Conservation (phyloP, 1,140 invertebrate genomes). For the Andrena cerasifolii region DNA sequence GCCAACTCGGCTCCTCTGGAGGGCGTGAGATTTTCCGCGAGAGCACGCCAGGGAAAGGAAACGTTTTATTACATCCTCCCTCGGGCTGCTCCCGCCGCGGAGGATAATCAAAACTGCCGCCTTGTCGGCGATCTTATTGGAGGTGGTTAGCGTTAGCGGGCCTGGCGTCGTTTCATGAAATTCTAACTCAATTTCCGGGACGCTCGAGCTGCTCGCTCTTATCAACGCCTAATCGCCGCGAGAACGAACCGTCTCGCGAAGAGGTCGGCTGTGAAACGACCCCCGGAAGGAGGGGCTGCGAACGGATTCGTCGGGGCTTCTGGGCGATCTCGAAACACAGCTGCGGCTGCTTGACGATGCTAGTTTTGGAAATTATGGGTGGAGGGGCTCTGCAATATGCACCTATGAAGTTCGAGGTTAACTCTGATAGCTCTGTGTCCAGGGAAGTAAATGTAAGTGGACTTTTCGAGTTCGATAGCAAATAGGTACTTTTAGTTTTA, state of each 20-base stretch:
- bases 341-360: too few relatives aligned
- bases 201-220: not conserved
- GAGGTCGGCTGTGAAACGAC: not conserved
- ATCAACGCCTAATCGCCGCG: slow-evolving; percentile 15
- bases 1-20: not conserved
- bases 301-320: too few relatives aligned
- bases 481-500: too few relatives aligned
- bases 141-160: not conserved
- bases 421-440: too few relatives aligned
- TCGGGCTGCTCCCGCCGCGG: not conserved
- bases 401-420: too few relatives aligned
- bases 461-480: too few relatives aligned
- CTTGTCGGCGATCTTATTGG: slow-evolving; percentile 7
- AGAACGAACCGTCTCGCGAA: slow-evolving; percentile 20
- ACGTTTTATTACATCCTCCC: slow-evolving; percentile 7
- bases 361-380: too few relatives aligned
- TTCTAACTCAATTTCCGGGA: slow-evolving; percentile 35
- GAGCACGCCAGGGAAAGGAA: not conserved
- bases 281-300: too few relatives aligned
- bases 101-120: slow-evolving; percentile 45
- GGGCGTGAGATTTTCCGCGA: slow-evolving; percentile 24
- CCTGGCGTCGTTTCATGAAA: slow-evolving; percentile 21
- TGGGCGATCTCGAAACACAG: too few relatives aligned
- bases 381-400: too few relatives aligned
- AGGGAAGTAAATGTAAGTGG: too few relatives aligned